phyloP scores from a whole-genome alignment of 2,113 vertebrate genomes.

The Pitta sordida region DNA sequence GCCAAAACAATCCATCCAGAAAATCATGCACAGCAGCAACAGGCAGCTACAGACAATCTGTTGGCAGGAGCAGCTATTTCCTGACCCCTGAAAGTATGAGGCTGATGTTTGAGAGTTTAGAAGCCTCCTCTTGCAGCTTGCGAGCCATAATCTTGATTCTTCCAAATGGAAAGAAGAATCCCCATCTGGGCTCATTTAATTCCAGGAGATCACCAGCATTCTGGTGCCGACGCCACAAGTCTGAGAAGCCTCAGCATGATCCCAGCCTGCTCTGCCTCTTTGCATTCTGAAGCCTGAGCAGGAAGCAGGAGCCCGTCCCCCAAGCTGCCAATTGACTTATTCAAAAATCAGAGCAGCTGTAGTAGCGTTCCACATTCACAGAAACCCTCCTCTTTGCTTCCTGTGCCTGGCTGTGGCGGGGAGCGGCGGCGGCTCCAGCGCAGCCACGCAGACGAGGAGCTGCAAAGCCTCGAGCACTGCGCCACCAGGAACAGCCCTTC shows the following conservation, averaged over 20 bases:
- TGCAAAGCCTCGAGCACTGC: not conserved
- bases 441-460: not conserved
- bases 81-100: not conserved
- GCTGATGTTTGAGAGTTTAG: not conserved
- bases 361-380: not conserved
- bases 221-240: not conserved
- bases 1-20: not conserved
- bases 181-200: not conserved
- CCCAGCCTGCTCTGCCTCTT: not conserved
- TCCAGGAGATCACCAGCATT: not conserved
- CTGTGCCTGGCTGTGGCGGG: not conserved
- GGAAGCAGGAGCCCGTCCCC: conserved; percentile 4
- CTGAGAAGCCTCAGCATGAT: not conserved
- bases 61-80: not conserved
- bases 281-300: not conserved
- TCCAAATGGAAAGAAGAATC: not conserved
- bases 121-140: not conserved
- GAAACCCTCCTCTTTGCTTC: not conserved
- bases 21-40: not conserved
- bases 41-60: not conserved
- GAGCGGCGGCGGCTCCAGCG: not conserved
- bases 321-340: not conserved
- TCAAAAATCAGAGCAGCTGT: conserved; percentile 17
- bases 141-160: not conserved
- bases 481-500: not conserved